A percentile compares a stretch with the other conserved stretches of the same genome.
These are phyloP conservation scores for Myxocyprinus asiaticus DNA, from an alignment of 2,113 vertebrate genomes.

Conservation along the genomic window DNA sequence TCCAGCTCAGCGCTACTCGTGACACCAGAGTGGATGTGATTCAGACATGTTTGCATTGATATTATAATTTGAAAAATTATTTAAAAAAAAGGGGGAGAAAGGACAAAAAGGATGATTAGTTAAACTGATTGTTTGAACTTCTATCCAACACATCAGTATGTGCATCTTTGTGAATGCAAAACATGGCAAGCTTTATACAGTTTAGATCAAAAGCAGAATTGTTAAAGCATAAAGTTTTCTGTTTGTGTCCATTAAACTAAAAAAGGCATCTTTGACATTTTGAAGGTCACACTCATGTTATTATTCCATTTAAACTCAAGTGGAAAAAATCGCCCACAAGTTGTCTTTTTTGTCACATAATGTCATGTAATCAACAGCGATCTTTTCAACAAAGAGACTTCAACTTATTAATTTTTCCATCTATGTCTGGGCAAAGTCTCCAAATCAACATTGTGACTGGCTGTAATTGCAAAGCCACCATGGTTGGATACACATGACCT, in stretches of 20 bases:
- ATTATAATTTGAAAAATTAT: too few relatives aligned
- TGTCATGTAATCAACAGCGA: conserved; percentile 74
- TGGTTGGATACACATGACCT: conserved; percentile 79
- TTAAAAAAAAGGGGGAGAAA: neutral
- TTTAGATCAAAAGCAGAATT: conserved; percentile 35
- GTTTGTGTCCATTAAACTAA: conserved; percentile 40
- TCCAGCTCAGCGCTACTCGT: neutral
- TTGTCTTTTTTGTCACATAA: conserved; percentile 69
- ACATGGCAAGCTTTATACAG: neutral
- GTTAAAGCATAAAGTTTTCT: conserved; percentile 30
- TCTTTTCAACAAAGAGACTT: conserved; percentile 76
- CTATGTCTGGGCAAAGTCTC: conserved; percentile 60
- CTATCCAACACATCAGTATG: neutral
- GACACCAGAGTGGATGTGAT: neutral
- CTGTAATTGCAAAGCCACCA: conserved; percentile 77
- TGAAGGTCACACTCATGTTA: conserved; percentile 65
- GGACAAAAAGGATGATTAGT: neutral
- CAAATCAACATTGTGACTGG: conserved; percentile 70
- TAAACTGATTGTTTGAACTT: neutral
- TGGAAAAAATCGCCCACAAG: conserved; percentile 49
- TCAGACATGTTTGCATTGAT: neutral
- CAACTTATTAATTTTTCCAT: conserved; percentile 71
- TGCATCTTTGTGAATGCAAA: conserved; percentile 10
- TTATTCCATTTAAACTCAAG: conserved; percentile 55
- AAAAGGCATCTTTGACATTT: conserved; percentile 67